Evolutionary conservation across 2,888 invertebrate genomes (phyloP), one percentile per base, ranked within the genome.

Genomic region (Hermodice carunculata): DNA sequence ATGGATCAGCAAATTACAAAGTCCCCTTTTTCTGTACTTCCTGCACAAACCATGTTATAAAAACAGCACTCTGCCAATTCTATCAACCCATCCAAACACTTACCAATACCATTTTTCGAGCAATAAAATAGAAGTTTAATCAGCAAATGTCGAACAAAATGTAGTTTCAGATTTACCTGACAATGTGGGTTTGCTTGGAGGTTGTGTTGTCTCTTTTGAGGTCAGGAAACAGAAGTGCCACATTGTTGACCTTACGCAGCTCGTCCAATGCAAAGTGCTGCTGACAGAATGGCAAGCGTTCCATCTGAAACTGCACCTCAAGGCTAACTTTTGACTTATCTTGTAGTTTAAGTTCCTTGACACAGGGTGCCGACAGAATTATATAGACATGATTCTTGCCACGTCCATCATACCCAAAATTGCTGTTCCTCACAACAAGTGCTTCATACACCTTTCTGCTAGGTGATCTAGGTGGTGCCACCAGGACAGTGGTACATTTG

Each of bases 371-470:
- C n/a, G n/a, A n/a, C n/a, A n/a, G n/a, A n/a, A n/a, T n/a, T 6
- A 59, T n/a, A 26, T 59, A 59, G 59, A 59, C 17, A 24, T 49
- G 32, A 19, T 49, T 49, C 26, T 37, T 59, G 28, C 49, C 51
- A 11, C 49, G 40, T 17, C 48, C 59, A 31, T 32, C 32, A 24
- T 31, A 46, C 24, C 48, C 48, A 49, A 59, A 59, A n/a, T 49
- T 46, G 3, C 28, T 31, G 19, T 46, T 49, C 28, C 32, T 26
- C 11, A 59, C 59, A 22, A 59, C 49, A 29, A 28, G n/a, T 26
- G 59, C 48, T 19, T 59, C 59, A 31, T 59, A 59, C 5, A 59
- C 28, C 46, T 31, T 17, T 3, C 24, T 52, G 17, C 6, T 26
- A 3, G n/a, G n/a, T 14, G 22, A 17, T 1, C 22, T 17, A 11